A percentile compares a stretch with the other conserved stretches of the same genome.
These are phyloP conservation scores for Dipodomys ordii DNA, from an alignment of 2,113 vertebrate species.

Conservation along the genomic window DNA sequence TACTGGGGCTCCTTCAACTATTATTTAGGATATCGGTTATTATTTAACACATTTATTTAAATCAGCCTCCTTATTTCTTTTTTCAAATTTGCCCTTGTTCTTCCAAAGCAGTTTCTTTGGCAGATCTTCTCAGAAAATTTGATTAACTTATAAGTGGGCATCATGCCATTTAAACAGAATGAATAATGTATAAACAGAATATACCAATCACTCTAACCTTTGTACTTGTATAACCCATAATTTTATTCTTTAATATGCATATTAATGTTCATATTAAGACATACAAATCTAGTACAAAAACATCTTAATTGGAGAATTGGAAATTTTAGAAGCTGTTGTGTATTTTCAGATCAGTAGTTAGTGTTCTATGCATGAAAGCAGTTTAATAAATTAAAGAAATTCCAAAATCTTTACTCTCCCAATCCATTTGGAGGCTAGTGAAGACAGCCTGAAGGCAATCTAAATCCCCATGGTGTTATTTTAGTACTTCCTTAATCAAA, in stretches of 20 bases:
- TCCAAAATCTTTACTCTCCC: background rate
- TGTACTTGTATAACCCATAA: background rate
- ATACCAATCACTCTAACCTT: background rate
- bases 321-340: background rate
- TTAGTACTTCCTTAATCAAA: conserved; percentile 36
- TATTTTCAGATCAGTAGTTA: background rate
- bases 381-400: background rate
- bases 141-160: conserved; percentile 44
- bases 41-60: conserved; percentile 39
- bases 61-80: background rate
- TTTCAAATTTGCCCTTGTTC: background rate
- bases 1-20: conserved; percentile 67
- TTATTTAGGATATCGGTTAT: background rate
- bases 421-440: background rate
- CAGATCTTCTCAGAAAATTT: conserved; percentile 43
- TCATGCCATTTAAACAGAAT: conserved; percentile 48
- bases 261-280: background rate
- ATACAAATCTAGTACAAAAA: background rate
- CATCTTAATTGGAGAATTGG: background rate
- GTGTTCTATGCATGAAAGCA: background rate
- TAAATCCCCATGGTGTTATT: background rate
- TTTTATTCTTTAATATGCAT: conserved; percentile 13
- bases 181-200: conserved; percentile 1
- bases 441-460: background rate
- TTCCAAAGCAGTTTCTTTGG: conserved; percentile 47